Conservation (phyloP, 2,888 invertebrate species). For the Octonoba sinensis region DNA sequence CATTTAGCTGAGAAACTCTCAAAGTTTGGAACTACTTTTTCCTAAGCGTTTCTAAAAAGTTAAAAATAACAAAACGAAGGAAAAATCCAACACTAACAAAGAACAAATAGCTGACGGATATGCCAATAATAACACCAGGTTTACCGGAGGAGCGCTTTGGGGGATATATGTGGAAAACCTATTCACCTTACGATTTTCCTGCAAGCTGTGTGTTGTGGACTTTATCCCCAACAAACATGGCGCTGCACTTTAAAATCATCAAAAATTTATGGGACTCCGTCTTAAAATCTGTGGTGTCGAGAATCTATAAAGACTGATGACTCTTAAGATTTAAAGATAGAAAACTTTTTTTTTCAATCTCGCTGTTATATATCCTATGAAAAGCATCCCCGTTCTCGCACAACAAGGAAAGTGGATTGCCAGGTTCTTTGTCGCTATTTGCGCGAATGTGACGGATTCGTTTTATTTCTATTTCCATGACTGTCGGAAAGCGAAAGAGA, state of each 20-base stretch:
- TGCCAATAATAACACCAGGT: conserved; percentile 16
- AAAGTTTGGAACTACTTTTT: conserved; percentile 7
- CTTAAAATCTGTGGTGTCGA: conserved; percentile 64
- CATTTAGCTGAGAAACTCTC: conserved; percentile 6
- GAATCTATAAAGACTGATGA: conserved; percentile 64
- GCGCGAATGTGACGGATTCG: too few relatives aligned
- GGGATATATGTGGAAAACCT: neutral
- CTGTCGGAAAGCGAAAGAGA: too few relatives aligned
- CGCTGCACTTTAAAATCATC: conserved; percentile 64
- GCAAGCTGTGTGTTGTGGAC: conserved; percentile 54
- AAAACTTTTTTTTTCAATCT: conserved; percentile 23
- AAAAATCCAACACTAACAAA: conserved; percentile 3
- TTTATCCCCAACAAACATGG: conserved; percentile 40
- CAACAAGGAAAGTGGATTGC: too few relatives aligned
- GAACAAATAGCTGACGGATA: conserved; percentile 9
- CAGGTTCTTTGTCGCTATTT: too few relatives aligned
- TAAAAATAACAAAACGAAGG: conserved; percentile 1
- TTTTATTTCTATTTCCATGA: too few relatives aligned
- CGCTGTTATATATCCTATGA: neutral
- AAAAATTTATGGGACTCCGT: conserved; percentile 55
- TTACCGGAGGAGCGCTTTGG: conserved; percentile 6
- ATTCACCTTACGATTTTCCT: conserved; percentile 24
- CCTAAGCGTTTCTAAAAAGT: neutral
- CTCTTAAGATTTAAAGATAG: conserved; percentile 42
- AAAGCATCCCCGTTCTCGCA: neutral